Evolutionary conservation across 2,888 invertebrate species (phyloP), one percentile per base, ranked within the genome.

Genomic region (Ephialtes manifestator): DNA sequence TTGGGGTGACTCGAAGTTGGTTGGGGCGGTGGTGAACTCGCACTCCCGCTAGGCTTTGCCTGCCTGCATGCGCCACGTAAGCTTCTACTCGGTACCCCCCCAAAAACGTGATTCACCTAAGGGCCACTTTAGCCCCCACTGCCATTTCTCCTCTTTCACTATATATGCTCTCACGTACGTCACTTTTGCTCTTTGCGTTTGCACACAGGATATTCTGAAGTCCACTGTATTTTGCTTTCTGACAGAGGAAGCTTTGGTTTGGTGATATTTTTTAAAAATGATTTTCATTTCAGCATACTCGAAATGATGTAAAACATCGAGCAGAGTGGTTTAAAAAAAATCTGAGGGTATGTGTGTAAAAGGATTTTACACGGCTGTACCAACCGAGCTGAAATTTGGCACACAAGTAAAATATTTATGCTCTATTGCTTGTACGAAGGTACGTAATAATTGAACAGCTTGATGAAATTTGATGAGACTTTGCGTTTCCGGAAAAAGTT

Each of bases 41-140:
- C 81, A 78, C 84, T 85, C 79, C 67, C 85, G 46, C 76, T 53
- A 71, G 79, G 85, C 79, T 76, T 82, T 85, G 58, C 79, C 71
- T 85, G 65, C 79, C 71, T 85, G 78, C 81, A 75, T 80, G 71
- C 79, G 85, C 85, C 79, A 82, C 85, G 85, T 80, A 85, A 85
- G 85, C 85, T 85, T 75, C 82, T 76, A 76, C 79, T 71, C 82
- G 79, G 76, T 76, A 72, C 75, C 67, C 79, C 65, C 65, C 39
- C 15, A 51, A 79, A 85, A 82, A 82, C 82, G 85, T 85, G 85
- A 85, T 85, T 85, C 85, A 85, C 82, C 85, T 80, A 85, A 85
- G 85, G 85, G 85, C 79, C 85, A 85, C 85, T 85, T 76, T 82
- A 55, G 72, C 55, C 82, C 85, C 75, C 79, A 63, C 60, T 39